phyloP scores from a whole-genome alignment of 1,140 invertebrate genomes.

The Adelges cooleyi region DNA sequence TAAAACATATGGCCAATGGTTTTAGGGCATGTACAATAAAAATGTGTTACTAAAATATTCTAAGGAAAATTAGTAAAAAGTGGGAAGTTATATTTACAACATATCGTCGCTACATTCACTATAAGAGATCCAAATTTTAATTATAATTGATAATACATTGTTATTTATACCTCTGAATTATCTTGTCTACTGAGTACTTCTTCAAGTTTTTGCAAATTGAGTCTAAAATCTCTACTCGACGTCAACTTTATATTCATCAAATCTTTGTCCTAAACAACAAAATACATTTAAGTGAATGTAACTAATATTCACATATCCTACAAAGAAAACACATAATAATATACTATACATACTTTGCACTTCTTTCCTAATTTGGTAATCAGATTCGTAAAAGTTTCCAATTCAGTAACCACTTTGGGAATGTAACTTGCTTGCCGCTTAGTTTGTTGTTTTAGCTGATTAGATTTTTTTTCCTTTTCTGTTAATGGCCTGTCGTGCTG shows the following conservation, averaged over 20 bases:
- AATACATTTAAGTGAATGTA: neutral
- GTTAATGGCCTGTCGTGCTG: constrained; percentile 15
- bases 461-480: constrained; percentile 15
- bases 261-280: neutral
- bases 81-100: too few species aligned
- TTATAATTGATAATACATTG: too few species aligned
- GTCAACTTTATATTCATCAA: constrained; percentile 1
- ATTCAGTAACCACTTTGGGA: constrained; percentile 12
- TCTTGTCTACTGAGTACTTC: constrained; percentile 9
- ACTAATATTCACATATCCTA: too few species aligned
- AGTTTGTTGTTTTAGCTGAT: constrained; percentile 11
- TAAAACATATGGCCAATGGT: too few species aligned
- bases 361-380: constrained; percentile 19
- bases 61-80: too few species aligned
- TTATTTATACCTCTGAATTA: constrained; percentile 4
- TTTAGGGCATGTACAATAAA: too few species aligned
- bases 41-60: too few species aligned
- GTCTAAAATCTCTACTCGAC: constrained; percentile 8
- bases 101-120: too few species aligned
- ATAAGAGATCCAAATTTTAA: too few species aligned
- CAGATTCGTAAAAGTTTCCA: neutral
- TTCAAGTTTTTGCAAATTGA: constrained; percentile 5
- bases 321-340: neutral
- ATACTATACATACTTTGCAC: constrained; percentile 19
- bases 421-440: neutral